phyloP scores from a whole-genome alignment of 2,888 invertebrate species.

The Aphrophora alni region DNA sequence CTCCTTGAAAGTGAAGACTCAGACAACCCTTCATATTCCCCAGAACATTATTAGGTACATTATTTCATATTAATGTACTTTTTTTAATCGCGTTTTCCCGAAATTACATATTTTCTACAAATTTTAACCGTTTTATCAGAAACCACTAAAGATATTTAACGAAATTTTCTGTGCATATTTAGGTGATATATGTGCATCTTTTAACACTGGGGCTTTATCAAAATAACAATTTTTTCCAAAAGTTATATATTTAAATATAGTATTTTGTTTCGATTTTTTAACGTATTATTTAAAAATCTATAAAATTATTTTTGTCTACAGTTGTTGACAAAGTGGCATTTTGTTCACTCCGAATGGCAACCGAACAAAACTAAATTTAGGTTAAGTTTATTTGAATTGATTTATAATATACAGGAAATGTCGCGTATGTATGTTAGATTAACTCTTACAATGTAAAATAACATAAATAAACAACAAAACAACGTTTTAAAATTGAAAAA shows the following conservation, averaged over 20 bases:
- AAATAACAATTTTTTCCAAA: not conserved
- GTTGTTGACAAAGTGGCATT: no score
- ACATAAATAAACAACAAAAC: no score
- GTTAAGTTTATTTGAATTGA: no score
- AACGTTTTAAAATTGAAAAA: no score
- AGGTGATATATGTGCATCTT: not conserved
- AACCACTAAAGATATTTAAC: constrained; percentile 11
- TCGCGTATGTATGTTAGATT: no score
- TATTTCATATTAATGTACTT: not conserved
- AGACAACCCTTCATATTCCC: not conserved
- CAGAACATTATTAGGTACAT: constrained; percentile 1
- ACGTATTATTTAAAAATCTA: constrained; percentile 4
- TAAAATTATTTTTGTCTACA: not conserved
- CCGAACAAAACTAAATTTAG: no score
- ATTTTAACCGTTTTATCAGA: not conserved
- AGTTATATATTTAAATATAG: constrained; percentile 6
- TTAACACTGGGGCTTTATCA: not conserved
- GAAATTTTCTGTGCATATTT: constrained; percentile 13
- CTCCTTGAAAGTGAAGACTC: not conserved
- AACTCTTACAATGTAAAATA: no score
- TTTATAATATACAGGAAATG: no score
- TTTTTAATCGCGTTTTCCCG: not conserved
- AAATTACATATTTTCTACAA: not conserved
- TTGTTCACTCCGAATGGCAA: no score
- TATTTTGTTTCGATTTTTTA: not conserved